A percentile compares a stretch with the other conserved stretches of the same genome.
Conservation (phyloP, 2,888 invertebrate genomes). For the Netelia melanura region DNA sequence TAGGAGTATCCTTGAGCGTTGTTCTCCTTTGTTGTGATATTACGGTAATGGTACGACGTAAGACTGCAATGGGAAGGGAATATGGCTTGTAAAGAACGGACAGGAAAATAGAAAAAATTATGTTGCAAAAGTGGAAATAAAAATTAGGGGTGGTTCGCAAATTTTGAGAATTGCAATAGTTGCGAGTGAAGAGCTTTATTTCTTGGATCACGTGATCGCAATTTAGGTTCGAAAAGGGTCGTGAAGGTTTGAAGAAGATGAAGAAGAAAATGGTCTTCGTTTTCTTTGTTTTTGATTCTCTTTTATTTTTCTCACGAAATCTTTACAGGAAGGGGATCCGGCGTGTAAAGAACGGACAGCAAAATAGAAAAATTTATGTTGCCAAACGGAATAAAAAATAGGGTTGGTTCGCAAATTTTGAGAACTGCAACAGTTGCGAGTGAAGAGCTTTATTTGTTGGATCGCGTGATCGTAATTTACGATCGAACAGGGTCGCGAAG, state of each 20-base stretch:
- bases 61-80: background rate
- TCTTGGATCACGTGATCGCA: too few relatives aligned
- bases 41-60: background rate
- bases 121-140: background rate
- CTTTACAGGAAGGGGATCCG: too few relatives aligned
- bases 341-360: background rate
- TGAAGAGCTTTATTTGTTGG: background rate
- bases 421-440: background rate
- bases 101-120: background rate
- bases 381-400: background rate
- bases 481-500: too few relatives aligned
- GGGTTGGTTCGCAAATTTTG: background rate
- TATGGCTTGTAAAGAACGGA: background rate
- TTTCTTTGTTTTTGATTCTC: too few relatives aligned
- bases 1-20: conserved; percentile 59
- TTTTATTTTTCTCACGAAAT: too few relatives aligned
- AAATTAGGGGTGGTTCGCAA: background rate
- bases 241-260: too few relatives aligned
- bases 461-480: too few relatives aligned
- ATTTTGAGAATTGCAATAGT: conserved; percentile 10
- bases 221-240: too few relatives aligned
- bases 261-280: too few relatives aligned
- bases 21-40: conserved; percentile 7
- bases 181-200: conserved; percentile 8
- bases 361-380: background rate